Evolutionary conservation across 2,797 vertebrate genomes (phyloP), one percentile per base, ranked within the genome.

Genomic region (Aeoliscus strigatus): DNA sequence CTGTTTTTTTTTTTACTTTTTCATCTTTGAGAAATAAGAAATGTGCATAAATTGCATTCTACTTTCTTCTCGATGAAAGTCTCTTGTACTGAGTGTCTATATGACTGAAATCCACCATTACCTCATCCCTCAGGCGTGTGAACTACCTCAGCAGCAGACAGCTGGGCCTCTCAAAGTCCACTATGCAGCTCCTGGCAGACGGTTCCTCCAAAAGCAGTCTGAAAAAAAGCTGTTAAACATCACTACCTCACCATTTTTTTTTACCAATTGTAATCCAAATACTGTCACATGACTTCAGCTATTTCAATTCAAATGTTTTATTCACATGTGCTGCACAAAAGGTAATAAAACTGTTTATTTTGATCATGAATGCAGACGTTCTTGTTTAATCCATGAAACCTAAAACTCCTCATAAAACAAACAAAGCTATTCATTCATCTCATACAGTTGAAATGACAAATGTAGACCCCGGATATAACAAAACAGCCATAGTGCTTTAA

Each of bases 111-210:
- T n/a, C n/a, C n/a, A n/a, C n/a, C n/a, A n/a, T n/a, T n/a, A n/a
- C 9, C 3, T 33, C 6, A 9, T 16, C 44, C 13, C 14, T 10
- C 44, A 96, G 92, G 76, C 88, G 82, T 73, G 64, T 84, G 64
- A 90, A 91, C 74, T 90, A 92, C 70, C 85, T 93, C 67, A 87
- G 86, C 76, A 86, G 82, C 33, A 86, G 84, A 77, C 71, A 88
- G 21, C 86, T 93, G 0, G 84, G 87, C 57, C 84, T 97, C 73
- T 77, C 92, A 11, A 90, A 83, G 77, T 79, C 83, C 36, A 83
- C 74, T 4, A 27, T 93, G 58, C 85, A 70, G 7, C 62, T 70
- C 54, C 73, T 97, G 68, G 85, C 88, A 50, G 67, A 84, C 42
- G 87, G 84, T 39, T 93, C 93, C 53, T 85, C 86, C 1, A 27